These are phyloP conservation scores for Polyodon spathula DNA, from an alignment of 2,113 vertebrate species.

Conservation along the genomic window DNA sequence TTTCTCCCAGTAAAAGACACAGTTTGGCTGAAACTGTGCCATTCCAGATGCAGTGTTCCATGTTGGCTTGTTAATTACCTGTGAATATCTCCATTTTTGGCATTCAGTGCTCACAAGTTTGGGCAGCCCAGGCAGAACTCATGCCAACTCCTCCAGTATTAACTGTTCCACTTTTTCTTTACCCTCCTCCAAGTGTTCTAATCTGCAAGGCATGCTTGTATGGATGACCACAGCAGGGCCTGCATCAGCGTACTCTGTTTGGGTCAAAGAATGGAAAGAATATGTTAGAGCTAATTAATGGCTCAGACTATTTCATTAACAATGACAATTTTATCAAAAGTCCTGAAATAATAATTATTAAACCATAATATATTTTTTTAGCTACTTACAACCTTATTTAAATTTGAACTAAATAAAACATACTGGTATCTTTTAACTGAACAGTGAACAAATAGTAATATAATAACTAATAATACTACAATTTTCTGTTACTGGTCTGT, in stretches of 20 bases:
- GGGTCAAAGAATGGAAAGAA: background rate
- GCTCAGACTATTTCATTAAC: too few species aligned
- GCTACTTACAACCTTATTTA: too few species aligned
- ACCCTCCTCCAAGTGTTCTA: slow-evolving; percentile 56
- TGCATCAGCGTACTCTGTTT: slow-evolving; percentile 41
- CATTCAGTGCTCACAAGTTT: slow-evolving; percentile 62
- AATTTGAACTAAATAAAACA: too few species aligned
- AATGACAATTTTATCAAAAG: too few species aligned
- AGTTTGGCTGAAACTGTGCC: background rate
- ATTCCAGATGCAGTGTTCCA: background rate
- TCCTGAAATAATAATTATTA: too few species aligned
- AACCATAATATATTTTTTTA: too few species aligned
- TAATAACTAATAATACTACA: too few species aligned
- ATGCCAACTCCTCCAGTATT: slow-evolving; percentile 65
- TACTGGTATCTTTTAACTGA: too few species aligned
- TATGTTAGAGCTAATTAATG: too few species aligned
- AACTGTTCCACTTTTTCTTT: slow-evolving; percentile 60
- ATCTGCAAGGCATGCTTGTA: slow-evolving; percentile 70
- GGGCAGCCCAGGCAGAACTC: slow-evolving; percentile 68
- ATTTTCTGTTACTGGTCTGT: too few species aligned
- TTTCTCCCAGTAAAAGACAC: background rate
- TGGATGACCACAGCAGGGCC: slow-evolving; percentile 76
- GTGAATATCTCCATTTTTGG: slow-evolving; percentile 85
- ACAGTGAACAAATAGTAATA: too few species aligned
- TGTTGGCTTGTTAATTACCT: slow-evolving; percentile 54